Percentiles rank a stretch among this genome's conserved stretches.
phyloP scores from a whole-genome alignment of 2,888 invertebrate species.

The Stenodema calcarata region DNA sequence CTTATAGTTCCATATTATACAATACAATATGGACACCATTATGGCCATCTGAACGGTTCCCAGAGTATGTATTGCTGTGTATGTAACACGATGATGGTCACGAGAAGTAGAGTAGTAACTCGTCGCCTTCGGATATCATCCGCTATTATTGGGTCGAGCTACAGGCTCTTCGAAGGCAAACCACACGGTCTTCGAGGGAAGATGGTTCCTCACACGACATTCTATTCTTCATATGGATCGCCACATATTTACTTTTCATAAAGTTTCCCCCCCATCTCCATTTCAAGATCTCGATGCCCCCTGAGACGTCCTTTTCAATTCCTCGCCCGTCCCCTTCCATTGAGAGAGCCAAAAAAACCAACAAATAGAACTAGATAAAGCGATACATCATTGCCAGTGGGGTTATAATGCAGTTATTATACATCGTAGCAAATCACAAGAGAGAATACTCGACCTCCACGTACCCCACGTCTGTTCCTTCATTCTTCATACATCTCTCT shows the following conservation, averaged over 20 bases:
- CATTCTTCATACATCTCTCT: slow-evolving; percentile 10
- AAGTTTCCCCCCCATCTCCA: neutral
- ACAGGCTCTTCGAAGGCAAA: too few relatives aligned
- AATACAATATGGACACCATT: too few relatives aligned
- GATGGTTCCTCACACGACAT: neutral
- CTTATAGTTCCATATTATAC: too few relatives aligned
- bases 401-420: slow-evolving; percentile 46
- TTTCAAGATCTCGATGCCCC: neutral
- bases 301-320: neutral
- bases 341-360: neutral
- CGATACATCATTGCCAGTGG: slow-evolving; percentile 40
- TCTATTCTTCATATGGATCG: neutral
- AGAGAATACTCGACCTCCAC: neutral
- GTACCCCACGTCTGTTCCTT: neutral
- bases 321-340: too few relatives aligned
- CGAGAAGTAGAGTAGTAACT: too few relatives aligned
- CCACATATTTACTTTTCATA: slow-evolving; percentile 38
- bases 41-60: too few relatives aligned
- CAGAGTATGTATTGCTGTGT: too few relatives aligned
- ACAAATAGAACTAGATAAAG: slow-evolving; percentile 41
- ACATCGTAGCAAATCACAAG: slow-evolving; percentile 43
- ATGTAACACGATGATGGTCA: too few relatives aligned
- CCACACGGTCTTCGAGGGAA: neutral
- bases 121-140: too few relatives aligned
- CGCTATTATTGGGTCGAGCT: too few relatives aligned